Evolutionary conservation across 2,888 invertebrate species (phyloP).

Genomic region (Luperina testacea): DNA sequence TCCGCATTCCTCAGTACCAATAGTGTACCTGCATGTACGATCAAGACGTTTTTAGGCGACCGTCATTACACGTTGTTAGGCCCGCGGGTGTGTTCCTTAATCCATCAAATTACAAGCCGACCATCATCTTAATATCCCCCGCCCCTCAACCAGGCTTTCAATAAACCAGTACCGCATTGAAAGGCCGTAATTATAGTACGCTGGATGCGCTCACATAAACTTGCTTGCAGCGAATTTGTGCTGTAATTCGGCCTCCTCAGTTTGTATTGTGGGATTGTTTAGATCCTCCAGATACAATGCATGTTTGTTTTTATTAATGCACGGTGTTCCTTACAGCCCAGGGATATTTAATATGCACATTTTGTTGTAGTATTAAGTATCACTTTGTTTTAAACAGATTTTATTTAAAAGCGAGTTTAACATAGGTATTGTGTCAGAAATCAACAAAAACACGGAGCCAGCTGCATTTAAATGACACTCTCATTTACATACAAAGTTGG

Average conservation of each 20-base stretch:
- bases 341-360: conserved; percentile 61
- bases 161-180: conserved; percentile 89
- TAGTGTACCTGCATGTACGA: conserved; percentile 60
- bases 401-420: conserved; percentile 46
- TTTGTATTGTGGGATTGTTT: conserved; percentile 83
- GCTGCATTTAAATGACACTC: conserved; percentile 78
- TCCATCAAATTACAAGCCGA: conserved; percentile 89
- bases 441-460: conserved; percentile 72
- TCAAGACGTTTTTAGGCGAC: conserved; percentile 81
- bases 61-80: conserved; percentile 83
- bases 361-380: conserved; percentile 56
- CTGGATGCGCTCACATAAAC: conserved; percentile 74
- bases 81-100: conserved; percentile 87
- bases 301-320: conserved; percentile 72
- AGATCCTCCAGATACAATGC: conserved; percentile 70
- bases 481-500: conserved; percentile 87
- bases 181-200: conserved; percentile 88
- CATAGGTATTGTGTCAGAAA: conserved; percentile 54
- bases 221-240: conserved; percentile 83
- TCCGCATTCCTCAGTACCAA: conserved; percentile 51
- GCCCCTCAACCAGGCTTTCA: conserved; percentile 87
- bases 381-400: conserved; percentile 49
- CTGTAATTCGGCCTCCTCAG: conserved; percentile 77
- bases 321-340: conserved; percentile 52
- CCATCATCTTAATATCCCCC: conserved; percentile 88